Percentiles rank a stretch among this genome's conserved stretches.
Evolutionary conservation across 2,113 vertebrate species (phyloP).

Genomic region (Ailurus styani): DNA sequence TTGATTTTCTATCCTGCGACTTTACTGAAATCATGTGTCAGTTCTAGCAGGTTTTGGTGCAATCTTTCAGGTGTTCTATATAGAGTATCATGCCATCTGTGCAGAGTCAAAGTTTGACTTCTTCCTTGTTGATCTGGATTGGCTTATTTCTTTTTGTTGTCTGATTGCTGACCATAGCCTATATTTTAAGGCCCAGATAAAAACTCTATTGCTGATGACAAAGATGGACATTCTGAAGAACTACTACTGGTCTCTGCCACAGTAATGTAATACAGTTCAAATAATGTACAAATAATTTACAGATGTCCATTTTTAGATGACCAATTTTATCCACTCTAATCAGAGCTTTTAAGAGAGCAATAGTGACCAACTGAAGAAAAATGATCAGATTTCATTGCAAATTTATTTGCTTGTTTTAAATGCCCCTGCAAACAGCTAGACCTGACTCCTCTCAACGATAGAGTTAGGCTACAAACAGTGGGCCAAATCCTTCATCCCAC

Average conservation of each 20-base stretch:
- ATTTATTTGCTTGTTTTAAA: background rate
- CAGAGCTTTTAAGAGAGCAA: background rate
- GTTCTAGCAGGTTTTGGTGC: background rate
- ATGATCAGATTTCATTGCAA: background rate
- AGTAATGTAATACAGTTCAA: background rate
- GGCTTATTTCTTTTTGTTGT: background rate
- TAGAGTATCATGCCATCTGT: background rate
- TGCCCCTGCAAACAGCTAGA: background rate
- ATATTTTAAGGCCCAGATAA: background rate
- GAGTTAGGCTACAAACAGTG: background rate
- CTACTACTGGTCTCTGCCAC: background rate
- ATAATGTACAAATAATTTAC: background rate
- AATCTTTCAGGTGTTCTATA: background rate
- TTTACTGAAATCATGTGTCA: background rate
- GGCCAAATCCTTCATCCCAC: background rate
- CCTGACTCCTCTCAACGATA: background rate
- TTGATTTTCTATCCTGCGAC: background rate
- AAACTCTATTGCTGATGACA: background rate
- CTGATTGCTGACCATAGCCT: background rate
- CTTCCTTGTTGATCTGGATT: background rate
- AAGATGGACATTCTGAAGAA: background rate
- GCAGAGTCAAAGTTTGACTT: background rate
- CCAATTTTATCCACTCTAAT: background rate
- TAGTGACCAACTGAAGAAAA: background rate
- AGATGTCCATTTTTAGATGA: constrained; percentile 8